Evolutionary conservation across 2,113 vertebrate species (phyloP).

Genomic region (Chlorodrepanis virens): DNA sequence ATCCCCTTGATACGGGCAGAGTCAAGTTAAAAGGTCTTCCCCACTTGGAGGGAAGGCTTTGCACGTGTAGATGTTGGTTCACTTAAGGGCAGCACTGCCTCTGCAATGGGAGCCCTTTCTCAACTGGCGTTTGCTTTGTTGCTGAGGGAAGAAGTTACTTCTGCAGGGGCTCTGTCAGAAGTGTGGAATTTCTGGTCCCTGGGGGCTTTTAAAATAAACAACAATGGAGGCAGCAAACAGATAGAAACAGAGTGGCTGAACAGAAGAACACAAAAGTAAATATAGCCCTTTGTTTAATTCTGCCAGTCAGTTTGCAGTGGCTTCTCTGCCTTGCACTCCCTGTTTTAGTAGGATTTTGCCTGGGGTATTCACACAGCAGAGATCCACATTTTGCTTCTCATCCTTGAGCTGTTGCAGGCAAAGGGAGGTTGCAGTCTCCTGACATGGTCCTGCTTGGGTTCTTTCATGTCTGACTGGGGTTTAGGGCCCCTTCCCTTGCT

Average conservation of each 20-base stretch:
- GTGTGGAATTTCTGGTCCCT: neutral
- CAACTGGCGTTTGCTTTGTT: neutral
- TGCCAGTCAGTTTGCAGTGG: neutral
- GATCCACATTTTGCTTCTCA: neutral
- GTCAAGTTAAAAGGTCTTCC: slow-evolving; percentile 66
- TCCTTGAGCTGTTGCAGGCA: neutral
- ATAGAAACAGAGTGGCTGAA: neutral
- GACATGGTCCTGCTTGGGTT: neutral
- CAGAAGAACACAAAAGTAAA: neutral
- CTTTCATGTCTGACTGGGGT: neutral
- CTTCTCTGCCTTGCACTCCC: neutral
- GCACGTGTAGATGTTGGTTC: slow-evolving; percentile 53
- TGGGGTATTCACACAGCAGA: neutral
- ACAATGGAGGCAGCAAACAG: neutral
- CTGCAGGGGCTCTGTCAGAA: neutral
- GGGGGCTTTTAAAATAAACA: neutral
- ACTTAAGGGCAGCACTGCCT: neutral
- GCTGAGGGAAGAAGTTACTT: neutral
- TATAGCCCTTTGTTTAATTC: neutral
- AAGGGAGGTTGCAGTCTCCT: neutral
- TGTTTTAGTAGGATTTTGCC: neutral
- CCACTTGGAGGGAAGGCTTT: slow-evolving; percentile 39
- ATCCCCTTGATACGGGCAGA: slow-evolving; percentile 43
- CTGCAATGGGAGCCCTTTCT: neutral
- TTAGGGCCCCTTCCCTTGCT: neutral